These are phyloP conservation scores for Ganaspis sp. DNA, from an alignment of 1,140 invertebrate genomes.

Conservation along the genomic window DNA sequence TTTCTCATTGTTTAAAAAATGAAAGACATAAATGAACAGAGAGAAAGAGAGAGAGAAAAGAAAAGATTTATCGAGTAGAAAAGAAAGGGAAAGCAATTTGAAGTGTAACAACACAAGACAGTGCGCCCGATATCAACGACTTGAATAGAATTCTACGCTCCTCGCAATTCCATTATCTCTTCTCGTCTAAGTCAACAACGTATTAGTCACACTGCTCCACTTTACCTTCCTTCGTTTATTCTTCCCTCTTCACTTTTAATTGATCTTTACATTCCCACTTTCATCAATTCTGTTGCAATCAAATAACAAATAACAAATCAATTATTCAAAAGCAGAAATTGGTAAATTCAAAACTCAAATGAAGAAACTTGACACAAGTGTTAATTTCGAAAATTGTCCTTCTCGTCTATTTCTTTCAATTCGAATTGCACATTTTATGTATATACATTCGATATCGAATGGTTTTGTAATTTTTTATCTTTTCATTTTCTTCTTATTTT, in stretches of 20 bases:
- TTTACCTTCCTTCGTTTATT: not conserved
- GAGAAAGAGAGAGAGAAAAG: conserved; percentile 29
- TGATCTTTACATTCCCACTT: not conserved
- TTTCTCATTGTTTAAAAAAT: conserved; percentile 50
- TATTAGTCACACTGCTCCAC: conserved; percentile 1
- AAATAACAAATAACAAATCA: conserved; percentile 8
- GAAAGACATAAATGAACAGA: not conserved
- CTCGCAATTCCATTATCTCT: not conserved
- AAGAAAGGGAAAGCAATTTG: conserved; percentile 33
- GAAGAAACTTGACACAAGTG: not conserved
- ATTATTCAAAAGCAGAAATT: not conserved
- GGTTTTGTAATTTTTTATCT: no score
- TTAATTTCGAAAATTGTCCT: no score
- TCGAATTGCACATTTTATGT: no score
- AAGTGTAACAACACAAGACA: conserved; percentile 27
- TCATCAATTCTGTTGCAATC: not conserved
- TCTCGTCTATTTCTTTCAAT: no score
- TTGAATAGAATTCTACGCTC: not conserved
- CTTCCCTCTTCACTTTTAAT: not conserved
- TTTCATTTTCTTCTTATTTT: no score
- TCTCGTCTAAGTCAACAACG: not conserved
- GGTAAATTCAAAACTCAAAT: not conserved
- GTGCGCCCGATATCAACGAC: conserved; percentile 8
- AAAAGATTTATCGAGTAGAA: conserved; percentile 20
- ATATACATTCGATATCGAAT: no score